A percentile compares a stretch with the other conserved stretches of the same genome.
Conservation (phyloP, 2,113 vertebrate genomes). For the Sapayoa aenigma region DNA sequence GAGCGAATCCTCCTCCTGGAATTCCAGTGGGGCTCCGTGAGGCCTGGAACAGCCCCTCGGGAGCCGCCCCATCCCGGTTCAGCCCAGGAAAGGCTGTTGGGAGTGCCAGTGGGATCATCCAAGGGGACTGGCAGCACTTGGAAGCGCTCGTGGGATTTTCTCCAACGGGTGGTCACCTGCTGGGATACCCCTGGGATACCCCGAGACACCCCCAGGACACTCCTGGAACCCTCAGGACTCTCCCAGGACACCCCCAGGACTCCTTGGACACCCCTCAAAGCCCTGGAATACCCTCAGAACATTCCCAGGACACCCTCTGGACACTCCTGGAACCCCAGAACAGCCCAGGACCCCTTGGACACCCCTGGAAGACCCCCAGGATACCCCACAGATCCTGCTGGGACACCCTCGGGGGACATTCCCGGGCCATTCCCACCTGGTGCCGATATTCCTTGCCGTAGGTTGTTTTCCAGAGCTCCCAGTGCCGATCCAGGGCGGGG, state of each 20-base stretch:
- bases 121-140: fast-evolving
- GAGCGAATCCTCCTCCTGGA: slow-evolving; percentile 53
- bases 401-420: no score
- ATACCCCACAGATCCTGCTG: neutral
- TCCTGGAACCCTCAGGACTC: neutral
- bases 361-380: neutral
- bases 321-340: no score
- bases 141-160: fast-evolving
- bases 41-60: fast-evolving
- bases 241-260: neutral
- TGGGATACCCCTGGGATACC: no score
- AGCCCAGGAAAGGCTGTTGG: fast-evolving
- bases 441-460: slow-evolving; percentile 66
- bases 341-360: no score
- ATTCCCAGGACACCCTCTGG: fast-evolving
- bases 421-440: neutral
- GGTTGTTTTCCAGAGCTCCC: slow-evolving; percentile 80
- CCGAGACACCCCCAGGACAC: no score
- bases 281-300: neutral
- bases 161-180: fast-evolving
- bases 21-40: neutral
- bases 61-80: fast-evolving
- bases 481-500: slow-evolving; percentile 69
- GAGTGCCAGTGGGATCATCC: fast-evolving
- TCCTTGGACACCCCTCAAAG: neutral